Evolutionary conservation across 2,797 vertebrate genomes (phyloP).

Genomic region (Urocyon cinereoargenteus): DNA sequence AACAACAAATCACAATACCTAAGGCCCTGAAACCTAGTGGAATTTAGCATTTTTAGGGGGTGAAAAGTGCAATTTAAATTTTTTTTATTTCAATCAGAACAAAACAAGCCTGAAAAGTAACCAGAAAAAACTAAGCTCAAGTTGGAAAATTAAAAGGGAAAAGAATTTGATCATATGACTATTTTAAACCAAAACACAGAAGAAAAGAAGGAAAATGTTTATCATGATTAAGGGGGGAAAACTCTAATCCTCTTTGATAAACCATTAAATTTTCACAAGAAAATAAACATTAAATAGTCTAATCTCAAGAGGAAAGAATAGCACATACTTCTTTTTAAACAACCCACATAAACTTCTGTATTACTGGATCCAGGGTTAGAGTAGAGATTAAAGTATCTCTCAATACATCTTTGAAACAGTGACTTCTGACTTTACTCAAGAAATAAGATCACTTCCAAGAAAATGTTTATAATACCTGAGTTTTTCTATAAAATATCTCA

Average conservation of each 20-base stretch:
- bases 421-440: not conserved
- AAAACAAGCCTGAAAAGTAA: constrained; percentile 26
- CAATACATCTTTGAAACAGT: not conserved
- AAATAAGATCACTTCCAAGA: constrained; percentile 11
- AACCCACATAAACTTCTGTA: not conserved
- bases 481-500: not conserved
- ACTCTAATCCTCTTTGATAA: constrained; percentile 35
- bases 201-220: not conserved
- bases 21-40: not conserved
- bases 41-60: not conserved
- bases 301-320: not conserved
- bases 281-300: not conserved
- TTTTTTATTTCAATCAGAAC: not conserved
- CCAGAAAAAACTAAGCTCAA: not conserved
- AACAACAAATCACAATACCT: not conserved
- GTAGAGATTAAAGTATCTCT: not conserved
- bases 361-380: not conserved
- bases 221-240: constrained; percentile 24
- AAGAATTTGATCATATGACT: not conserved
- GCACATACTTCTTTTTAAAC: not conserved
- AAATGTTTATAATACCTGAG: not conserved
- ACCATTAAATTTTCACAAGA: not conserved
- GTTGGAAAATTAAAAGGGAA: constrained; percentile 38
- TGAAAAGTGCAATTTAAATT: not conserved
- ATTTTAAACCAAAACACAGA: constrained; percentile 1